Percentiles rank a stretch among this genome's conserved stretches.
Evolutionary conservation across 2,888 invertebrate species (phyloP).

Genomic region (Drosophila subquinaria): DNA sequence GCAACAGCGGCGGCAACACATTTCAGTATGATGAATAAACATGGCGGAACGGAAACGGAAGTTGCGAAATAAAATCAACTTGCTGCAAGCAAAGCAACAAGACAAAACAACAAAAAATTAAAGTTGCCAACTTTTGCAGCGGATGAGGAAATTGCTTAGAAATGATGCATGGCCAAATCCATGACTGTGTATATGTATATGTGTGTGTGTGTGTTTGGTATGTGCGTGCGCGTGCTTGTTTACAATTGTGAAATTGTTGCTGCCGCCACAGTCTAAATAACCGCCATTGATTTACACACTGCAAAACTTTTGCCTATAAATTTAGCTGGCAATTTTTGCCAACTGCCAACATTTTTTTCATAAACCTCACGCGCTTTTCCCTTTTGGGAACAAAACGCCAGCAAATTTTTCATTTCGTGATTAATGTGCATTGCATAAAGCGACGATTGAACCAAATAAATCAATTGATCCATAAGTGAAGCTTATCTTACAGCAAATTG

Average conservation of each 20-base stretch:
- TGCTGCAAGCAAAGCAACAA: conserved; percentile 13
- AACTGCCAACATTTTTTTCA: conserved; percentile 63
- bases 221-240: conserved; percentile 47
- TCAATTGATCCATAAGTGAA: conserved; percentile 45
- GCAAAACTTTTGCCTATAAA: conserved; percentile 76
- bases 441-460: conserved; percentile 70
- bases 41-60: conserved; percentile 69
- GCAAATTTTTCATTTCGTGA: conserved; percentile 55
- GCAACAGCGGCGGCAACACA: conserved; percentile 7
- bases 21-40: conserved; percentile 51
- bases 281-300: conserved; percentile 74
- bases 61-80: conserved; percentile 68
- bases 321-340: conserved; percentile 59
- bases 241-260: conserved; percentile 68
- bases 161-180: conserved; percentile 66
- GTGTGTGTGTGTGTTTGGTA: conserved; percentile 14
- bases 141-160: conserved; percentile 77
- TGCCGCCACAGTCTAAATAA: conserved; percentile 63
- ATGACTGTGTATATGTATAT: conserved; percentile 19
- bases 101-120: conserved; percentile 23
- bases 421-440: conserved; percentile 70
- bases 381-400: conserved; percentile 21
- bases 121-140: conserved; percentile 60
- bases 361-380: conserved; percentile 54
- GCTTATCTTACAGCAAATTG: conserved; percentile 28